Conservation (phyloP, 2,888 invertebrate genomes). For the Cerastoderma edule region DNA sequence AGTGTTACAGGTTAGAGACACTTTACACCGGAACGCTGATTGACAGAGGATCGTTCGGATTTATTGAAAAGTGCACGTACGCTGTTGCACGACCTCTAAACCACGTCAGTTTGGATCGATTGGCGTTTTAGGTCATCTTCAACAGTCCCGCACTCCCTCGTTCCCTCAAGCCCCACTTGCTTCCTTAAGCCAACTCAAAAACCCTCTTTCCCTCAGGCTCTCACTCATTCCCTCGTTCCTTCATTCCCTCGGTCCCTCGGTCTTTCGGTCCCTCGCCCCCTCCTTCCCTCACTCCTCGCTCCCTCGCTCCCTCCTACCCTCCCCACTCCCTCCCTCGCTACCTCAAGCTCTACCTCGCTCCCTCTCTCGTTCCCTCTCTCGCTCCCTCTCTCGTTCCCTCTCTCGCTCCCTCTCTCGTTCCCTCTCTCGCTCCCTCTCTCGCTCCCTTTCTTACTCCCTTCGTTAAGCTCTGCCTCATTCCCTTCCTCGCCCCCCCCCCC, state of each 20-base stretch:
- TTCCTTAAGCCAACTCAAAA: background rate
- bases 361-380: background rate
- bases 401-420: background rate
- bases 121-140: too few species aligned
- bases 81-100: too few species aligned
- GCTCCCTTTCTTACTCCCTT: background rate
- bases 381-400: background rate
- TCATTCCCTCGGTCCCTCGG: background rate
- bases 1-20: too few species aligned
- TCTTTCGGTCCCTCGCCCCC: background rate
- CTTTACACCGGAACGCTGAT: too few species aligned
- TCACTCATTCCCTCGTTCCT: background rate
- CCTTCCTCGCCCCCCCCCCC: too few species aligned
- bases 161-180: too few species aligned
- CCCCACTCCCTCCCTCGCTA: background rate
- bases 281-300: background rate
- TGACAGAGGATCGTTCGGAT: too few species aligned
- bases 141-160: too few species aligned
- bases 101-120: too few species aligned
- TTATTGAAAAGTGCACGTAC: too few species aligned
- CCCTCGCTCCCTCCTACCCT: background rate
- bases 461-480: too few species aligned
- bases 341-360: background rate
- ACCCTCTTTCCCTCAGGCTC: background rate
- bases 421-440: background rate